A percentile compares a stretch with the other conserved stretches of the same genome.
Conservation (phyloP, 1,140 invertebrate species). For the Ostrea edulis region DNA sequence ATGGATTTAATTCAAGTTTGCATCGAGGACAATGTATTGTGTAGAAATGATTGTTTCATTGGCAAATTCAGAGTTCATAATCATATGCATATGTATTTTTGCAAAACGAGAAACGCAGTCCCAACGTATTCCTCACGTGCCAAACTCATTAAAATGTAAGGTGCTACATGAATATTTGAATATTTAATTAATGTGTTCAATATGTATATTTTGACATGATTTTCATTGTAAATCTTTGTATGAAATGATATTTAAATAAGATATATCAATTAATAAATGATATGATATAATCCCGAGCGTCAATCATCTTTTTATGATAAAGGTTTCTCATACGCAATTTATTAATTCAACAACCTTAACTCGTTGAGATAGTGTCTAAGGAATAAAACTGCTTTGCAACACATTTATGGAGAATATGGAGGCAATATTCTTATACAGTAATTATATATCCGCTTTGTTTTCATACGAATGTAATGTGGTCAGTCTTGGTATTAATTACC, state of each 20-base stretch:
- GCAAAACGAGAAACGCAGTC: slow-evolving; percentile 13
- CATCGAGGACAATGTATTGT: slow-evolving; percentile 20
- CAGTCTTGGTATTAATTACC: no score
- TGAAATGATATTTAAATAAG: slow-evolving; percentile 5
- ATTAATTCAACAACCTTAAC: no score
- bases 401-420: no score
- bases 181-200: slow-evolving; percentile 10
- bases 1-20: slow-evolving; percentile 23
- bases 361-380: no score
- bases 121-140: neutral
- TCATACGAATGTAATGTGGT: no score
- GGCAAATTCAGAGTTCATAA: neutral
- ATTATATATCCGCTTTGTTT: no score
- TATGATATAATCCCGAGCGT: neutral
- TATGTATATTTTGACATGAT: neutral
- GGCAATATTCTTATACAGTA: no score
- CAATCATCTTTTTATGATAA: no score
- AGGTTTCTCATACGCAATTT: no score
- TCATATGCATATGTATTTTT: neutral
- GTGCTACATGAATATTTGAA: slow-evolving; percentile 10
- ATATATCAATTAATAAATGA: neutral
- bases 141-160: slow-evolving; percentile 6
- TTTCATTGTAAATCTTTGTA: slow-evolving; percentile 4
- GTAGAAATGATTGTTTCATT: neutral
- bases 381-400: no score